These are phyloP conservation scores for Leptopilina boulardi DNA, from an alignment of 1,140 invertebrate genomes.

Conservation along the genomic window DNA sequence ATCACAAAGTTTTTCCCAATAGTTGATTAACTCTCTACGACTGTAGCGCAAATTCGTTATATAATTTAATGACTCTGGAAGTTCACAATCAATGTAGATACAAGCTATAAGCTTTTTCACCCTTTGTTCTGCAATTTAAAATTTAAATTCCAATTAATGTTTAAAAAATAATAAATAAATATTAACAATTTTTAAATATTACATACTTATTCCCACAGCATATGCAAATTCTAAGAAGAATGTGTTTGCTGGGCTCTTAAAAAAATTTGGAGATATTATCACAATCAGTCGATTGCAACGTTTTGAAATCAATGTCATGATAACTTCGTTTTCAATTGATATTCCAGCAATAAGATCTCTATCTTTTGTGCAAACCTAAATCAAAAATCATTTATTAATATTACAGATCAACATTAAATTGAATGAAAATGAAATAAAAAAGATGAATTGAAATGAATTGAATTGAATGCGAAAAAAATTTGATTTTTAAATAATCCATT, in stretches of 20 bases:
- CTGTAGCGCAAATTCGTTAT: slow-evolving; percentile 48
- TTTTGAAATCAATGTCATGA: slow-evolving; percentile 84
- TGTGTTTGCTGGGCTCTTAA: slow-evolving; percentile 81
- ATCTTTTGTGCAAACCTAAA: slow-evolving; percentile 82
- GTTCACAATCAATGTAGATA: slow-evolving; percentile 77
- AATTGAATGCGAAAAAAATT: no score
- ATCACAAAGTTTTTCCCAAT: slow-evolving; percentile 47
- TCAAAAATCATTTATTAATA: slow-evolving; percentile 51
- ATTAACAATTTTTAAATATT: background rate
- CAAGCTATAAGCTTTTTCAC: slow-evolving; percentile 82
- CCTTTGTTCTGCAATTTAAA: slow-evolving; percentile 73
- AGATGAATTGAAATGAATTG: no score
- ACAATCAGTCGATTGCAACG: slow-evolving; percentile 84
- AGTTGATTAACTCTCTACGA: slow-evolving; percentile 44
- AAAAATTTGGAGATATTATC: slow-evolving; percentile 83
- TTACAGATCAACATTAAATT: no score
- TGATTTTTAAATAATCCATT: no score
- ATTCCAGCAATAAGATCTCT: slow-evolving; percentile 81
- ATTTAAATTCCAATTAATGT: slow-evolving; percentile 37
- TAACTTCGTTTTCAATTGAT: slow-evolving; percentile 81
- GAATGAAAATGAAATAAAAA: no score
- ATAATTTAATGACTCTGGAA: slow-evolving; percentile 77
- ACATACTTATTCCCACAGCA: slow-evolving; percentile 82
- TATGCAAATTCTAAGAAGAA: slow-evolving; percentile 86
- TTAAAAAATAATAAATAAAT: slow-evolving; percentile 25